Conservation (phyloP, 2,888 invertebrate genomes). For the Perdita meconis region DNA sequence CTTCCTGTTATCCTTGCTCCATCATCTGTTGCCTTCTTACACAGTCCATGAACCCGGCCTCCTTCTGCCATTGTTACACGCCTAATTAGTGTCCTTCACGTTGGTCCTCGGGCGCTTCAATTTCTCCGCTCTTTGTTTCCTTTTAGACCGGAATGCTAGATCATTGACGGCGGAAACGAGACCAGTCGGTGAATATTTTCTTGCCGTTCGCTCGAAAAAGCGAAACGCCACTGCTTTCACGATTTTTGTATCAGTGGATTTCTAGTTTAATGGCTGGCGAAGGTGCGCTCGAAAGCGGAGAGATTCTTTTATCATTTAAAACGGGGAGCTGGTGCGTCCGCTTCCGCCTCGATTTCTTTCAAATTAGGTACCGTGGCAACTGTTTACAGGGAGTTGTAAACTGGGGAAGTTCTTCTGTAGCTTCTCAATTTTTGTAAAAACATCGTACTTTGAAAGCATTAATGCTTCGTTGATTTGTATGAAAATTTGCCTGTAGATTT, state of each 20-base stretch:
- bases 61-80: constrained; percentile 58
- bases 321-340: neutral
- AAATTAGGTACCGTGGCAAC: neutral
- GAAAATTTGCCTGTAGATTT: no score
- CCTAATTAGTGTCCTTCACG: constrained; percentile 58
- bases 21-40: constrained; percentile 60
- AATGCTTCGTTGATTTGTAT: no score
- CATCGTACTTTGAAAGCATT: no score
- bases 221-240: constrained; percentile 30
- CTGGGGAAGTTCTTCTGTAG: no score
- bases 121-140: neutral
- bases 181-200: neutral
- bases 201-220: neutral
- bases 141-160: no score
- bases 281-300: constrained; percentile 3
- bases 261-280: constrained; percentile 27
- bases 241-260: constrained; percentile 41
- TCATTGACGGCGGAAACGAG: constrained; percentile 14
- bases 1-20: constrained; percentile 52
- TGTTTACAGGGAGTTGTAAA: no score
- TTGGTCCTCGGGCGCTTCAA: constrained; percentile 30
- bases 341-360: neutral
- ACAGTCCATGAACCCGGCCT: constrained; percentile 80
- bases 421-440: no score
- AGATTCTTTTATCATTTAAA: constrained; percentile 10